Conservation (phyloP, 2,888 invertebrate species). For the Ornithoptera alexandrae region DNA sequence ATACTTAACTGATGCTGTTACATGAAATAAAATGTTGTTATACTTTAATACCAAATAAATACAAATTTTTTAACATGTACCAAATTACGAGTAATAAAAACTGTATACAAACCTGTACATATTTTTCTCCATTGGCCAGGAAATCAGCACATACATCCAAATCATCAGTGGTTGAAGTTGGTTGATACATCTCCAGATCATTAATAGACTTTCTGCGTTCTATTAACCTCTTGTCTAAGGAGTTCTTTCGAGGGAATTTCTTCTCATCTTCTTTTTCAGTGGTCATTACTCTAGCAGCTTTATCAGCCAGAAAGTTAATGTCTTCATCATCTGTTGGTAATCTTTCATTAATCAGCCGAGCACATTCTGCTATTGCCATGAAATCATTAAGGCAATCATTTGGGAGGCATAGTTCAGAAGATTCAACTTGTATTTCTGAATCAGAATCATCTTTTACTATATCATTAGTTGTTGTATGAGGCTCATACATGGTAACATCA, state of each 20-base stretch:
- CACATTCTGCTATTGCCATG: slow-evolving; percentile 68
- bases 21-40: neutral
- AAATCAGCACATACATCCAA: slow-evolving; percentile 62
- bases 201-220: slow-evolving; percentile 68
- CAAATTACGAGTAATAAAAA: neutral
- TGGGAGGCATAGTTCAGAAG: slow-evolving; percentile 67
- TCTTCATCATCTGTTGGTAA: slow-evolving; percentile 62
- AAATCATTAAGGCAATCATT: slow-evolving; percentile 73
- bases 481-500: slow-evolving; percentile 75
- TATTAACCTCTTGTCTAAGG: slow-evolving; percentile 54
- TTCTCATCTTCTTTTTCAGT: slow-evolving; percentile 57
- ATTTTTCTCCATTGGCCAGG: slow-evolving; percentile 60
- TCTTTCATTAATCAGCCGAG: slow-evolving; percentile 52
- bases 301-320: slow-evolving; percentile 66
- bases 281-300: slow-evolving; percentile 71
- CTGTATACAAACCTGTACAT: slow-evolving; percentile 59
- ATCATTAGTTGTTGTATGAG: slow-evolving; percentile 69
- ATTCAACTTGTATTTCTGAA: slow-evolving; percentile 65
- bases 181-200: slow-evolving; percentile 72
- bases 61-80: no score
- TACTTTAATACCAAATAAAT: neutral
- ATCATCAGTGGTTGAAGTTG: slow-evolving; percentile 72
- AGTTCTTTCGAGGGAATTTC: slow-evolving; percentile 46
- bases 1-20: neutral
- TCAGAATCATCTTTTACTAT: slow-evolving; percentile 69